Conservation (phyloP, 2,888 invertebrate genomes). For the Dioctria linearis region DNA sequence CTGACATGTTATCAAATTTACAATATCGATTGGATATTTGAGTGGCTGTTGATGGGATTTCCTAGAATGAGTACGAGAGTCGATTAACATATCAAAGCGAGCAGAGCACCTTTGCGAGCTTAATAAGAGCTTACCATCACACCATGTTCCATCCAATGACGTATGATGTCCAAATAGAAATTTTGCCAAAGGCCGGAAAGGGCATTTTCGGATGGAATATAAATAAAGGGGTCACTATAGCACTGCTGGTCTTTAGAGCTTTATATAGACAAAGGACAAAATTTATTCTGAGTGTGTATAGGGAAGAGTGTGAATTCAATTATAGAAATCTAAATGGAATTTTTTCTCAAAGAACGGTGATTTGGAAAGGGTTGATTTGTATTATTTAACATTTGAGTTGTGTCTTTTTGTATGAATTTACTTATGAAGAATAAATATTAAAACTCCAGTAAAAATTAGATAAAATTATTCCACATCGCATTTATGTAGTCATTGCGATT, state of each 20-base stretch:
- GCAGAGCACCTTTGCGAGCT: conserved; percentile 5
- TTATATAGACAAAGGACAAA: too few relatives aligned
- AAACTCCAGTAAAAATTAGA: too few relatives aligned
- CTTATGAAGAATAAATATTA: too few relatives aligned
- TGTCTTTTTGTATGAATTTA: too few relatives aligned
- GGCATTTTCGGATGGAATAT: not conserved
- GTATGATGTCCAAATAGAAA: conserved; percentile 37
- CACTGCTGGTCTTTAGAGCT: not conserved
- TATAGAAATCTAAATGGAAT: not conserved
- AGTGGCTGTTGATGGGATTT: conserved; percentile 21
- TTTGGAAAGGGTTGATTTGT: too few relatives aligned
- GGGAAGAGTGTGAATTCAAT: not conserved
- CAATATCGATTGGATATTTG: conserved; percentile 41
- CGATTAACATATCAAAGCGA: conserved; percentile 41
- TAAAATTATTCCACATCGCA: too few relatives aligned
- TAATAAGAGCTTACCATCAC: conserved; percentile 1
- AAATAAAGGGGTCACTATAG: not conserved
- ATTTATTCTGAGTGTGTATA: not conserved
- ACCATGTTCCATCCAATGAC: not conserved
- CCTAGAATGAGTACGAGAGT: conserved; percentile 11
- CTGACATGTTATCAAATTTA: conserved; percentile 28
- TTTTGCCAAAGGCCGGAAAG: not conserved
- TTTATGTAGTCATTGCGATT: too few relatives aligned
- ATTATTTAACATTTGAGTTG: too few relatives aligned
- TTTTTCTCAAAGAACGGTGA: too few relatives aligned